phyloP scores from a whole-genome alignment of 2,888 invertebrate genomes.

The Zaprionus bogoriensis region DNA sequence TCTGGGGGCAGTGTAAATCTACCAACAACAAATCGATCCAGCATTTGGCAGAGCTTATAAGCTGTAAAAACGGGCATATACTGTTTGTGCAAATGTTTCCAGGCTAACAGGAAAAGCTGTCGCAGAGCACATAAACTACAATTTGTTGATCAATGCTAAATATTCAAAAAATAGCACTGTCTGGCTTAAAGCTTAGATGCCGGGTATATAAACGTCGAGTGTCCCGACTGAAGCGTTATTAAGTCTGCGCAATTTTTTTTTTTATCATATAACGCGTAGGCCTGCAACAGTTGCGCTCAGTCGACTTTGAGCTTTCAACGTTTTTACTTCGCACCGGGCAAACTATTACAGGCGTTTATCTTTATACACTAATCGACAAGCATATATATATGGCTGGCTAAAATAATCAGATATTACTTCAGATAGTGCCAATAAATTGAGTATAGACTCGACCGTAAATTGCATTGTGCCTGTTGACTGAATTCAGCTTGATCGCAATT shows the following conservation, averaged over 20 bases:
- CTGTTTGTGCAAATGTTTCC: too few species aligned
- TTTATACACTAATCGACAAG: constrained; percentile 37
- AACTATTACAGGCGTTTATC: constrained; percentile 41
- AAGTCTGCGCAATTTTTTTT: too few species aligned
- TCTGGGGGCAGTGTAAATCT: too few species aligned
- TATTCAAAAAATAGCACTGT: too few species aligned
- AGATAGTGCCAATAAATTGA: constrained; percentile 3
- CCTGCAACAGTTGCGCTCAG: constrained; percentile 52
- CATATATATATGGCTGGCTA: background rate
- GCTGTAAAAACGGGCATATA: too few species aligned
- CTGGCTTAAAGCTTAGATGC: too few species aligned
- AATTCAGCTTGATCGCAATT: constrained; percentile 53
- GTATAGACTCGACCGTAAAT: constrained; percentile 18
- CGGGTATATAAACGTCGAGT: too few species aligned
- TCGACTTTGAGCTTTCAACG: constrained; percentile 52
- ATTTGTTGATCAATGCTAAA: too few species aligned
- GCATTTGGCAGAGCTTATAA: constrained; percentile 1
- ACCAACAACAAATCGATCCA: constrained; percentile 25
- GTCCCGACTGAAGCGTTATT: too few species aligned
- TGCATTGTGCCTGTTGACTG: constrained; percentile 39
- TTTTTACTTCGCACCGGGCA: constrained; percentile 34
- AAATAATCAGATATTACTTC: constrained; percentile 18
- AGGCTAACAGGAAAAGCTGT: too few species aligned
- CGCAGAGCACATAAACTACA: too few species aligned
- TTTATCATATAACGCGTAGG: constrained; percentile 50